phyloP scores from a whole-genome alignment of 2,113 vertebrate species.

The Ictalurus punctatus region DNA sequence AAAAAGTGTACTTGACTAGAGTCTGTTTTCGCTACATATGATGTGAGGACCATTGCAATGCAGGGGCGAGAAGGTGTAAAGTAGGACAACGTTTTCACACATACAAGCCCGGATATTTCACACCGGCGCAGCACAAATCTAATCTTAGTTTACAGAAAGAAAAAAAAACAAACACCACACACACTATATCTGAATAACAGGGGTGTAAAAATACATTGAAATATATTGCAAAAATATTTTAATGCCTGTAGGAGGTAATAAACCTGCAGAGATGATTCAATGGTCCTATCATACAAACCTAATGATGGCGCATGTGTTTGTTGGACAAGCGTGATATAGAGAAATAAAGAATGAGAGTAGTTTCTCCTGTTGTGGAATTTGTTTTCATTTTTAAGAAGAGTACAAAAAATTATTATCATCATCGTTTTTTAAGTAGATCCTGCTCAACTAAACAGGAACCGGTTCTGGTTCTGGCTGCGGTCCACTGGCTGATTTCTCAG shows the following conservation, averaged over 20 bases:
- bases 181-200: not conserved
- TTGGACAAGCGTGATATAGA: not conserved
- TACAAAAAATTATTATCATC: not conserved
- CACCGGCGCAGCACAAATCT: not conserved
- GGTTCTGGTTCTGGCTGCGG: not conserved
- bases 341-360: not conserved
- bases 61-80: slow-evolving; percentile 1
- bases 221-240: not conserved
- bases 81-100: slow-evolving; percentile 18
- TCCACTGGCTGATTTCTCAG: not conserved
- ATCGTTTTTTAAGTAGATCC: no score
- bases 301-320: not conserved
- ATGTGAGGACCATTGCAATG: not conserved
- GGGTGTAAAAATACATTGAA: not conserved
- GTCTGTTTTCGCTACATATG: not conserved
- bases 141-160: not conserved
- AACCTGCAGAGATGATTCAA: not conserved
- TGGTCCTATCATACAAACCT: not conserved
- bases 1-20: not conserved
- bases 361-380: not conserved
- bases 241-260: not conserved
- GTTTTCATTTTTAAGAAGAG: not conserved
- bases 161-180: not conserved
- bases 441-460: not conserved
- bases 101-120: not conserved